Evolutionary conservation across 92 coral and sea anemone species (phyloP).

Genomic region (Porites lobata): DNA sequence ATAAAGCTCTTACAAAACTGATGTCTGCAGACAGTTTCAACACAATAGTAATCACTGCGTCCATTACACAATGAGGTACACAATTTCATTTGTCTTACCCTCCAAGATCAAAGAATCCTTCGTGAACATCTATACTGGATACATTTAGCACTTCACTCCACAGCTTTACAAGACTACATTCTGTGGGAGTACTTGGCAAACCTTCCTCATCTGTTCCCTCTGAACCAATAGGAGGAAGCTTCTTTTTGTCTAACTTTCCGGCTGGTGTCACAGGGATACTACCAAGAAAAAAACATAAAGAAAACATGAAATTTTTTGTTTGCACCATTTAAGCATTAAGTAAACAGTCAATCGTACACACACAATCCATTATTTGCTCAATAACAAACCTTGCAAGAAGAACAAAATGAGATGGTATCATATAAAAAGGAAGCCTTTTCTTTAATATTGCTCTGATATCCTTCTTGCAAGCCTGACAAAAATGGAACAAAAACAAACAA

Average conservation of each 20-base stretch:
- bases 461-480: slow-evolving; percentile 78
- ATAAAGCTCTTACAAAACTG: too few relatives aligned
- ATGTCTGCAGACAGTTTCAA: too few relatives aligned
- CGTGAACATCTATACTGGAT: slow-evolving; percentile 83
- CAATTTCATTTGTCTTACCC: slow-evolving; percentile 63
- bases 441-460: slow-evolving; percentile 85
- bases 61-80: too few relatives aligned
- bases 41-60: too few relatives aligned
- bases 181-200: slow-evolving; percentile 85
- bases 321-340: not conserved
- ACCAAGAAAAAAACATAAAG: not conserved
- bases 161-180: slow-evolving; percentile 67
- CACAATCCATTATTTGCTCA: too few relatives aligned
- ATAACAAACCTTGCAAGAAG: slow-evolving; percentile 76
- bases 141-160: slow-evolving; percentile 81
- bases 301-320: not conserved
- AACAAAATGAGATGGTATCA: slow-evolving; percentile 92
- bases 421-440: slow-evolving; percentile 86
- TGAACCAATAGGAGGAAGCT: slow-evolving; percentile 79
- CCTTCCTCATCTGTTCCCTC: slow-evolving; percentile 80
- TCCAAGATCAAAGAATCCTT: slow-evolving; percentile 93
- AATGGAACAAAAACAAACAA: not conserved
- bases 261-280: slow-evolving; percentile 88
- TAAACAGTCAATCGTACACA: too few relatives aligned
- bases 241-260: slow-evolving; percentile 86